Evolutionary conservation across 2,113 vertebrate species (phyloP).

Genomic region (Caretta caretta): DNA sequence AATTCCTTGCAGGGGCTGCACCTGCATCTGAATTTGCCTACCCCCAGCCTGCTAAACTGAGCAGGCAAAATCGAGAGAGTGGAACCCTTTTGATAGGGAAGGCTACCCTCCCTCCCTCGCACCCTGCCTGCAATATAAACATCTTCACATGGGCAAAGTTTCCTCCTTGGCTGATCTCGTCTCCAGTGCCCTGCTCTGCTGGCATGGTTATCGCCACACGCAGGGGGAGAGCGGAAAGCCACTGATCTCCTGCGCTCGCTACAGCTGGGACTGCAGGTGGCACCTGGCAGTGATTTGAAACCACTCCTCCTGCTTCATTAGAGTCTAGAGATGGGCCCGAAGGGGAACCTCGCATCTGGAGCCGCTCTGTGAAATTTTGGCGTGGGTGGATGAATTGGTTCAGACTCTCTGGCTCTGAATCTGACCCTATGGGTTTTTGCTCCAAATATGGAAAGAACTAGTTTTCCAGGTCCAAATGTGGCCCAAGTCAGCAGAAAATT

Average conservation of each 20-base stretch:
- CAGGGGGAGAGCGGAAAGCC: neutral
- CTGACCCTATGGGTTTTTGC: neutral
- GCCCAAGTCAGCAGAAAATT: constrained; percentile 9
- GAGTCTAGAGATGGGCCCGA: neutral
- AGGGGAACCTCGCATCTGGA: neutral
- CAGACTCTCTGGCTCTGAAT: neutral
- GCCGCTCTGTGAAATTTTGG: neutral
- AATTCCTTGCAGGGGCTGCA: constrained; percentile 55
- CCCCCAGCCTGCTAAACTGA: constrained; percentile 13
- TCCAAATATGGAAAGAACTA: neutral
- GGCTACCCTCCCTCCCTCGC: constrained; percentile 1
- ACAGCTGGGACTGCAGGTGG: neutral
- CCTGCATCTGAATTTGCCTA: constrained; percentile 61
- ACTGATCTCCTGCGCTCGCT: rapidly evolving
- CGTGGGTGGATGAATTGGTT: neutral
- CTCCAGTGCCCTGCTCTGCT: neutral
- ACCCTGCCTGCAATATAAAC: constrained; percentile 1
- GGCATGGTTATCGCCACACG: rapidly evolving
- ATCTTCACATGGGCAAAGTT: constrained; percentile 42
- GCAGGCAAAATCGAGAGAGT: constrained; percentile 30
- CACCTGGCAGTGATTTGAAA: rapidly evolving
- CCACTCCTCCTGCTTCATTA: rapidly evolving
- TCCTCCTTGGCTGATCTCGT: constrained; percentile 34
- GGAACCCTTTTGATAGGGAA: constrained; percentile 46
- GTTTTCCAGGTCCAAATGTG: constrained; percentile 63